Conservation (phyloP, 2,113 vertebrate species). For the Procavia capensis region DNA sequence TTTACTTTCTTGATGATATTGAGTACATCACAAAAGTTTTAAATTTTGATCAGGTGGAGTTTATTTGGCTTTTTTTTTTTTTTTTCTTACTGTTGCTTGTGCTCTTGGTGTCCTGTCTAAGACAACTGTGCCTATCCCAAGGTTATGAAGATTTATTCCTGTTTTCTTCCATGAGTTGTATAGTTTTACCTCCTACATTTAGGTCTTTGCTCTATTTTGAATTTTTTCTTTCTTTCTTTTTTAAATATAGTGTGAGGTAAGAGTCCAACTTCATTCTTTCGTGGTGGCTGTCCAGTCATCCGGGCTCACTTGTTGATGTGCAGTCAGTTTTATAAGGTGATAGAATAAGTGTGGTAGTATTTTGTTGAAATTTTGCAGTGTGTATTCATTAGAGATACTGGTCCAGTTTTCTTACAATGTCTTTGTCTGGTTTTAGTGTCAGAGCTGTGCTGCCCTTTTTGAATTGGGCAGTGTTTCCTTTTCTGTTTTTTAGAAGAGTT, state of each 20-base stretch:
- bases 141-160: background rate
- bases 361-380: background rate
- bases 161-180: background rate
- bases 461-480: background rate
- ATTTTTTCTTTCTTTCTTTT: background rate
- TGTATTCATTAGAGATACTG: background rate
- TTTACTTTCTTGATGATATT: background rate
- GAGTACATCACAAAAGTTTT: too few relatives aligned
- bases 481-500: background rate
- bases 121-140: too few relatives aligned
- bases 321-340: background rate
- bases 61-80: too few relatives aligned
- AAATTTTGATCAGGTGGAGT: background rate
- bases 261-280: background rate
- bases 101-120: too few relatives aligned
- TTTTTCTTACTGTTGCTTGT: too few relatives aligned
- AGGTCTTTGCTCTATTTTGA: background rate
- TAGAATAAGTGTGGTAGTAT: background rate
- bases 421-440: background rate
- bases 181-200: background rate
- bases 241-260: background rate
- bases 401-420: background rate
- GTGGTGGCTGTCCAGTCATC: background rate
- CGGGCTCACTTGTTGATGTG: background rate
- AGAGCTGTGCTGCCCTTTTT: background rate